phyloP scores from a whole-genome alignment of 1,140 invertebrate species.

The Caligus rogercresseyi region DNA sequence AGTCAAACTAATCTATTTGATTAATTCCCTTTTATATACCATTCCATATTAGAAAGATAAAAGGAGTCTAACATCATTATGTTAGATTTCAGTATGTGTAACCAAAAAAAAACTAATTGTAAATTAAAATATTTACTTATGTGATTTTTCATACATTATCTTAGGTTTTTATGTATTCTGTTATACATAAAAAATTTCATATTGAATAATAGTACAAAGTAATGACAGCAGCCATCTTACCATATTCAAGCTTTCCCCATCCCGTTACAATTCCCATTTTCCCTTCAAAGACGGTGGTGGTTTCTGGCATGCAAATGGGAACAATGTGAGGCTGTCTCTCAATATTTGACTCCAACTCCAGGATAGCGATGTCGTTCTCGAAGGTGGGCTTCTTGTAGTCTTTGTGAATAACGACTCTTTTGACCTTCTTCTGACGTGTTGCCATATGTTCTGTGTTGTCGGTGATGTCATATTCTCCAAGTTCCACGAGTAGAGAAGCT shows the following conservation, averaged over 20 bases:
- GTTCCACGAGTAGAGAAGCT: slow-evolving; percentile 67
- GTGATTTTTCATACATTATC: too few relatives aligned
- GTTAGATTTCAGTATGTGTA: too few relatives aligned
- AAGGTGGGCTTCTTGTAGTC: slow-evolving; percentile 75
- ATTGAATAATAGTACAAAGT: too few relatives aligned
- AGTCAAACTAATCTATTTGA: too few relatives aligned
- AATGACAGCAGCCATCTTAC: too few relatives aligned
- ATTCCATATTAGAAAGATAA: too few relatives aligned
- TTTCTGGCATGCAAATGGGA: slow-evolving; percentile 69
- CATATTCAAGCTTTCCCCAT: slow-evolving; percentile 20
- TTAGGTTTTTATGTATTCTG: too few relatives aligned
- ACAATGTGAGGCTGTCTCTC: slow-evolving; percentile 70
- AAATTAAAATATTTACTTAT: too few relatives aligned
- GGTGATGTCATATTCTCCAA: slow-evolving; percentile 74
- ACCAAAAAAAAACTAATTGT: too few relatives aligned
- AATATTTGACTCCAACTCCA: slow-evolving; percentile 64
- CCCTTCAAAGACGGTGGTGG: slow-evolving; percentile 4
- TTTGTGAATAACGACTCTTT: slow-evolving; percentile 66
- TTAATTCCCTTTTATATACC: too few relatives aligned
- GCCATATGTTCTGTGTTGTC: slow-evolving; percentile 55
- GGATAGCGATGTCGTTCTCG: slow-evolving; percentile 67
- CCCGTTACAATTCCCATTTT: slow-evolving; percentile 20
- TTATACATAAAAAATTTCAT: too few relatives aligned
- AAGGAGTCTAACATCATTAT: too few relatives aligned
- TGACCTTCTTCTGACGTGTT: slow-evolving; percentile 46